Conservation (phyloP, 2,797 vertebrate species). For the Falco naumanni region DNA sequence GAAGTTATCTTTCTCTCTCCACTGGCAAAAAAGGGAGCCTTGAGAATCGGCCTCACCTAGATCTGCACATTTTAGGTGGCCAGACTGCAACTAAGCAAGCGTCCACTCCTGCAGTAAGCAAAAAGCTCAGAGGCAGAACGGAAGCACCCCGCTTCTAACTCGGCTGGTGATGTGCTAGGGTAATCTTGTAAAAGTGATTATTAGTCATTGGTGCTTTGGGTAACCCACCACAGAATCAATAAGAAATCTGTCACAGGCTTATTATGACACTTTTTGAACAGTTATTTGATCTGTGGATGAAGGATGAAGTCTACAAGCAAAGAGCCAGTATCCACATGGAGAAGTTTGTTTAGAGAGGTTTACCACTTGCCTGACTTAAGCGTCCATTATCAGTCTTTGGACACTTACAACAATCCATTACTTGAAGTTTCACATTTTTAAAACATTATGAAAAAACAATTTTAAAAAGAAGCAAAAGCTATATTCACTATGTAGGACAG, state of each 20-base stretch:
- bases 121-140: not conserved
- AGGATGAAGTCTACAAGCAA: not conserved
- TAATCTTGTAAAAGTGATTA: not conserved
- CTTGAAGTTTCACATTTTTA: not conserved
- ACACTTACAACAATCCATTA: not conserved
- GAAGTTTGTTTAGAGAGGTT: not conserved
- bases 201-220: not conserved
- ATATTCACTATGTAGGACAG: not conserved
- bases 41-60: not conserved
- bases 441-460: not conserved
- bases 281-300: not conserved
- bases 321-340: not conserved
- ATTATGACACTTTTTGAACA: not conserved
- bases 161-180: not conserved
- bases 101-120: not conserved
- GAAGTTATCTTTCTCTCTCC: not conserved
- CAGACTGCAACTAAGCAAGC: not conserved
- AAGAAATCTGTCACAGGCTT: not conserved
- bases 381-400: not conserved
- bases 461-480: not conserved
- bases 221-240: not conserved
- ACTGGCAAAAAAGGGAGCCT: not conserved
- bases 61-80: not conserved
- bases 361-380: not conserved
- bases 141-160: not conserved